phyloP scores from a whole-genome alignment of 2,113 vertebrate species.

The Tauraco erythrolophus region DNA sequence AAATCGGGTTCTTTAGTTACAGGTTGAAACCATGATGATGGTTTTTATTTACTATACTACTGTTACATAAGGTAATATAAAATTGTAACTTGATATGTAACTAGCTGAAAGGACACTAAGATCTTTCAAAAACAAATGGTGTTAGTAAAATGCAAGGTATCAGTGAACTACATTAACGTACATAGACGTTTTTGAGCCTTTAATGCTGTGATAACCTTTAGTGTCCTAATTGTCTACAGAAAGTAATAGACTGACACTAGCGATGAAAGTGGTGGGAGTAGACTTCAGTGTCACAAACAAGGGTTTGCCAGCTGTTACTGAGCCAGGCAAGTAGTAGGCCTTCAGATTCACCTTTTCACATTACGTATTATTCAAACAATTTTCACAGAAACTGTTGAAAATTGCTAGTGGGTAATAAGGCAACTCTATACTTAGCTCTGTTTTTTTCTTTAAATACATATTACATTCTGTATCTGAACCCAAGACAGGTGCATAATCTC shows the following conservation, averaged over 20 bases:
- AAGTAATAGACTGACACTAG: background rate
- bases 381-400: background rate
- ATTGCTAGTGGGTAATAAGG: background rate
- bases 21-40: background rate
- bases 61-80: background rate
- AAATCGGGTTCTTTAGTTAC: background rate
- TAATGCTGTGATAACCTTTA: background rate
- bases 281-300: background rate
- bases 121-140: background rate
- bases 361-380: background rate
- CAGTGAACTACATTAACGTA: background rate
- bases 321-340: background rate
- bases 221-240: background rate
- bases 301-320: background rate
- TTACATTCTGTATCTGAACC: background rate
- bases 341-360: background rate
- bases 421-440: background rate
- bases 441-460: background rate
- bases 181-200: background rate
- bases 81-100: background rate
- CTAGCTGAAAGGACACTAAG: background rate
- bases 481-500: background rate
- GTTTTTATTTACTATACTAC: background rate
- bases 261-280: background rate
- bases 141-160: background rate